These are phyloP conservation scores for Dioctria rufipes DNA, from an alignment of 2,888 invertebrate species.

Conservation along the genomic window DNA sequence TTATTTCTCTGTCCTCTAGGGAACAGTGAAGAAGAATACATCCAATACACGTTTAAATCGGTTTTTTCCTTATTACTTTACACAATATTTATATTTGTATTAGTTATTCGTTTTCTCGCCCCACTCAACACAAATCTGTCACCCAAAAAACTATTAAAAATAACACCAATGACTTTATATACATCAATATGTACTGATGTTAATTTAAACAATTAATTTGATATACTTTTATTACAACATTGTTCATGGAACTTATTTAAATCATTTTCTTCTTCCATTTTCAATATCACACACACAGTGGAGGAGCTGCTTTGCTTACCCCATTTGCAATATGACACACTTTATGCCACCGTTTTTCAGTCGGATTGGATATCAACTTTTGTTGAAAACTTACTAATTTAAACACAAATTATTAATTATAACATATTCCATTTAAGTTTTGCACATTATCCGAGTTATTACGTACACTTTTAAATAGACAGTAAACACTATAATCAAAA, in stretches of 20 bases:
- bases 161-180: constrained; percentile 70
- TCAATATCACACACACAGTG: constrained; percentile 61
- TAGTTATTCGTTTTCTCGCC: constrained; percentile 68
- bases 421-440: constrained; percentile 22
- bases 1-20: constrained; percentile 55
- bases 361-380: constrained; percentile 33
- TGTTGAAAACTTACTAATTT: constrained; percentile 21
- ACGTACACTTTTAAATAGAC: constrained; percentile 10
- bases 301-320: constrained; percentile 73
- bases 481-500: constrained; percentile 40
- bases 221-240: constrained; percentile 69
- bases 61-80: constrained; percentile 60
- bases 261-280: constrained; percentile 55
- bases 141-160: constrained; percentile 72
- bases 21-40: constrained; percentile 44
- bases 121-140: constrained; percentile 72
- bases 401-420: constrained; percentile 17
- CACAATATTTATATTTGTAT: constrained; percentile 63
- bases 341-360: constrained; percentile 67
- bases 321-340: constrained; percentile 80
- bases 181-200: constrained; percentile 61
- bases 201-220: constrained; percentile 26
- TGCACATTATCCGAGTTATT: constrained; percentile 22
- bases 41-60: constrained; percentile 33
- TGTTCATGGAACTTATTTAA: constrained; percentile 31